phyloP scores from a whole-genome alignment of 2,797 vertebrate species.

The Ciconia nigra region DNA sequence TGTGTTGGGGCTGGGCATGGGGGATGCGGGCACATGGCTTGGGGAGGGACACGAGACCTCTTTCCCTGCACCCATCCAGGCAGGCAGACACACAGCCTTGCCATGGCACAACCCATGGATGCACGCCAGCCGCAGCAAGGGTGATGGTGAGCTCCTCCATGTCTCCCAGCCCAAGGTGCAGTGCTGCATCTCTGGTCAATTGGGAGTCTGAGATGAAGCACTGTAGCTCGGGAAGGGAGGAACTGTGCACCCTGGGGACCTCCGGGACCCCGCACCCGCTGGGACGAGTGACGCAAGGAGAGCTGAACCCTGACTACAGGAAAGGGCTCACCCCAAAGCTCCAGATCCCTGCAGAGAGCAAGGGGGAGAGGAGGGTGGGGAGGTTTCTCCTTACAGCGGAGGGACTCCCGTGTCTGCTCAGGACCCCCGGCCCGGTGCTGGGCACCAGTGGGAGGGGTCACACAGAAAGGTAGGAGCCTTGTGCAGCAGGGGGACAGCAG shows the following conservation, averaged over 20 bases:
- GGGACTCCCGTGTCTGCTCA: fast-evolving
- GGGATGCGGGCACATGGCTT: fast-evolving
- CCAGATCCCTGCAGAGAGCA: not conserved
- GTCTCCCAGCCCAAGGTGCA: conserved; percentile 95
- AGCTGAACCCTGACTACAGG: not conserved
- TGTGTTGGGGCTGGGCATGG: fast-evolving
- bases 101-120: fast-evolving
- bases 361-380: not conserved
- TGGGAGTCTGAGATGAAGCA: conserved; percentile 99
- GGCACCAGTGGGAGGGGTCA: not conserved
- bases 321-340: not conserved
- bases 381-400: not conserved
- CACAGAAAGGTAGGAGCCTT: not conserved
- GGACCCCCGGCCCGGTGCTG: fast-evolving
- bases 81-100: not conserved
- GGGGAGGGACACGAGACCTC: no score
- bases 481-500: not conserved
- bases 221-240: conserved; percentile 98
- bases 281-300: not conserved
- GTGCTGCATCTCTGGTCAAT: conserved; percentile 99
- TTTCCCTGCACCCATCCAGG: not conserved
- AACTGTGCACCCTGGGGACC: conserved; percentile 36
- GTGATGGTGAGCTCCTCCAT: not conserved
- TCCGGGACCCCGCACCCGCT: fast-evolving
- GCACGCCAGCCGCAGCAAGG: fast-evolving